These are phyloP conservation scores for Salminus brasiliensis DNA, from an alignment of 2,113 vertebrate species.

Conservation along the genomic window DNA sequence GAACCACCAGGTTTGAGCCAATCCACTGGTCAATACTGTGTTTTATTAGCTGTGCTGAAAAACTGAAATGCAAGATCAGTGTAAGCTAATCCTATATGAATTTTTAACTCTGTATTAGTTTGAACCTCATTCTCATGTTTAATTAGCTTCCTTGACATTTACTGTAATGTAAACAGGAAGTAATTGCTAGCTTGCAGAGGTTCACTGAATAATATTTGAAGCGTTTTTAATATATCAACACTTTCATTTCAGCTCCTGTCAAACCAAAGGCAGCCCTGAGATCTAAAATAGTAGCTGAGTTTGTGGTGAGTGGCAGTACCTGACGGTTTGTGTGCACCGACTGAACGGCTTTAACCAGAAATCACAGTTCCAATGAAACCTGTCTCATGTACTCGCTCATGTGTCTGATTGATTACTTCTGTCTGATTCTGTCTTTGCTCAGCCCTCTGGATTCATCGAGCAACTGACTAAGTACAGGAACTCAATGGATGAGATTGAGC, in stretches of 20 bases:
- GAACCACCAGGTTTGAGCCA: conserved; percentile 62
- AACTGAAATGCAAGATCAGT: background rate
- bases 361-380: background rate
- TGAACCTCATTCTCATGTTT: no score
- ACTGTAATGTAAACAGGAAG: no score
- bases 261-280: conserved; percentile 88
- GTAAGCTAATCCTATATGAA: background rate
- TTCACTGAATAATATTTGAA: background rate
- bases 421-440: conserved; percentile 34
- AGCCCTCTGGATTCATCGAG: conserved; percentile 91
- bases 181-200: no score
- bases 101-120: background rate
- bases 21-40: background rate
- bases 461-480: conserved; percentile 84
- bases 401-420: background rate
- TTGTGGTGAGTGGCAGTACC: conserved; percentile 83
- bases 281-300: conserved; percentile 95
- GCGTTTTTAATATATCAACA: background rate
- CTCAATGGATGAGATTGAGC: conserved; percentile 87
- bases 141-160: no score
- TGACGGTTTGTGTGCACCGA: background rate
- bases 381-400: background rate
- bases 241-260: conserved; percentile 67
- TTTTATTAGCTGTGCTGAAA: background rate
- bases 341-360: background rate